Percentiles rank a stretch among this genome's conserved stretches.
phyloP scores from a whole-genome alignment of 2,888 invertebrate genomes.

The Eilema griseolum region DNA sequence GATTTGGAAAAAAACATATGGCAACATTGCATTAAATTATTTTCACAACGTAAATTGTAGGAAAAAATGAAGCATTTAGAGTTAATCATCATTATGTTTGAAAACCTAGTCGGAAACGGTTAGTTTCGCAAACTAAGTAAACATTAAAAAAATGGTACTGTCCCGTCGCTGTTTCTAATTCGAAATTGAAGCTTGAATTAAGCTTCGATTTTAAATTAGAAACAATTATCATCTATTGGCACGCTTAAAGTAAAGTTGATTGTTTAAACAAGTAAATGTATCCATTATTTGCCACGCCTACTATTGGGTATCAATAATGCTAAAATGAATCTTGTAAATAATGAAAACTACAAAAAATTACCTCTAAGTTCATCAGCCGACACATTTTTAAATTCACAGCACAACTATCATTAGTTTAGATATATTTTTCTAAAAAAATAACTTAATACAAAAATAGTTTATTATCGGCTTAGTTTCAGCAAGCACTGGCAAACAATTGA shows the following conservation, averaged over 20 bases:
- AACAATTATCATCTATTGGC: conserved; percentile 16
- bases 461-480: conserved; percentile 7
- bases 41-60: conserved; percentile 8
- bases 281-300: neutral
- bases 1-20: conserved; percentile 14
- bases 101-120: conserved; percentile 23
- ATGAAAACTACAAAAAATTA: neutral
- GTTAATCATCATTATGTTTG: conserved; percentile 15
- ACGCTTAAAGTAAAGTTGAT: neutral
- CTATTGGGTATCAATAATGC: neutral
- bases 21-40: conserved; percentile 11
- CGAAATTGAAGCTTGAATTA: too few species aligned
- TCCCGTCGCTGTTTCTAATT: neutral
- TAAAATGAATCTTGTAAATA: neutral
- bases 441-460: neutral
- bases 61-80: conserved; percentile 13
- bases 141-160: conserved; percentile 21
- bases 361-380: conserved; percentile 43
- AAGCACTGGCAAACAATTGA: conserved; percentile 16
- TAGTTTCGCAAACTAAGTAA: conserved; percentile 32
- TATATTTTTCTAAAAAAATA: neutral
- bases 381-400: conserved; percentile 26
- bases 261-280: neutral
- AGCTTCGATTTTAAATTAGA: conserved; percentile 49
- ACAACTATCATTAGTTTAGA: neutral